Evolutionary conservation across 2,113 vertebrate species (phyloP), one percentile per base, ranked within the genome.

Genomic region (Phocoena phocoena): DNA sequence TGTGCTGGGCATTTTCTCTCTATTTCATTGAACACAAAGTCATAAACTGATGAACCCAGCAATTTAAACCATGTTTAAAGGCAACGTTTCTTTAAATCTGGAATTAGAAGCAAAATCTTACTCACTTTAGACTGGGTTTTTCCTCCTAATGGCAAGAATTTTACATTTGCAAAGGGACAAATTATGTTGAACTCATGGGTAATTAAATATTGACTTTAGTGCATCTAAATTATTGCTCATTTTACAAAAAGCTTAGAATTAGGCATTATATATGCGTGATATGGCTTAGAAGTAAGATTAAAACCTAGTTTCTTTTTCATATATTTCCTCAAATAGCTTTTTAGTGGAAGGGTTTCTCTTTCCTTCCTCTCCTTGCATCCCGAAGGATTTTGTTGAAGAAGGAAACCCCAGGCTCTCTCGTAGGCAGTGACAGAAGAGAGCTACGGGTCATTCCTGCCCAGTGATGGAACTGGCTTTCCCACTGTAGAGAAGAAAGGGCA

Each of bases 141-240:
- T 96, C 80, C 95, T 96, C 60, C 60, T 96, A 92, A 80, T 88
- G 79, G 71, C 76, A 81, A 93, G 44, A 80, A 55, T 88, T 95
- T 93, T 81, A 88, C 60, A 94, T 88, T 95, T 96, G 44, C 67
- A 95, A 97, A 92, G 53, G 58, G n/a, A 96, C 4, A 93, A 47
- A 81, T 94, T 88, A 92, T 77, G 88, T 73, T 94, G 93, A 95
- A 62, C 80, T 92, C 91, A 80, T 31, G 41, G 41, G 8, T 95
- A 93, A 94, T 97, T 95, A 97, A 97, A 97, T 92, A 96, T 93
- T 96, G 93, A 96, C 91, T 93, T 60, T 25, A 79, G 41, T 74
- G 60, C 73, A 89, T 95, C 88, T 83, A 83, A 97, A 91, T 96
- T 87, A 93, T 79, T 86, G 41, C 47, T 95, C 62, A 81, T 94